Evolutionary conservation across 2,888 invertebrate genomes (phyloP), one percentile per base, ranked within the genome.

Genomic region (Lycophotia porphyrea): DNA sequence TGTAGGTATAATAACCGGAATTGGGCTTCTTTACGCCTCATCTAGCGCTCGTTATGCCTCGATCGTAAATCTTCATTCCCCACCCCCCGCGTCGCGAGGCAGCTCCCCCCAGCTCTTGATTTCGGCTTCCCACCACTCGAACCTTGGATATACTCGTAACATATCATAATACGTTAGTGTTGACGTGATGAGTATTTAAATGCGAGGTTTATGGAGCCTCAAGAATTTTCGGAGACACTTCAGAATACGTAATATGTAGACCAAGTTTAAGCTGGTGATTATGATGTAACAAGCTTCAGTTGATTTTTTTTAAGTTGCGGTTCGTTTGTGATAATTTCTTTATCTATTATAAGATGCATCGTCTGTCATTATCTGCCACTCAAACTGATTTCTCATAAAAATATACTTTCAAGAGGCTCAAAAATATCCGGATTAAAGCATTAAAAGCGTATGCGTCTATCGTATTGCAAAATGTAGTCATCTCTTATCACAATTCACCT

Each of bases 11-110:
- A 95, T 96, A 95, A 94, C 94, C 92, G 91, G 95, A 95, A 95
- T 95, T 95, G 95, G 94, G 94, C 94, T 95, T 94, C 95, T 96
- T 96, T 94, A 96, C 95, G 96, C 96, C 96, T 96, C 96, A 96
- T 96, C 96, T 96, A 95, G 93, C 94, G 93, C 96, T 96, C 96
- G 96, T 96, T 96, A 96, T 94, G 94, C 94, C 92, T 88, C 91
- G 93, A 90, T 96, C 96, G 95, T 96, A 96, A 96, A 96, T 96
- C 96, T 96, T 96, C 95, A 94, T 95, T 94, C 94, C 86, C 92
- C 92, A 90, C 85, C 84, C 88, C 88, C 88, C 88, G 82, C 81
- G 75, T 82, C 78, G 18, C 49, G 49, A 34, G 66, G 61, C 68
- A 27, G 52, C 61, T 18, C 66, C 69, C 81, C 84, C 86, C 87